Base-by-base conservation (phyloP, 2,888 invertebrate species). In the Rhingia rostrata region DNA sequence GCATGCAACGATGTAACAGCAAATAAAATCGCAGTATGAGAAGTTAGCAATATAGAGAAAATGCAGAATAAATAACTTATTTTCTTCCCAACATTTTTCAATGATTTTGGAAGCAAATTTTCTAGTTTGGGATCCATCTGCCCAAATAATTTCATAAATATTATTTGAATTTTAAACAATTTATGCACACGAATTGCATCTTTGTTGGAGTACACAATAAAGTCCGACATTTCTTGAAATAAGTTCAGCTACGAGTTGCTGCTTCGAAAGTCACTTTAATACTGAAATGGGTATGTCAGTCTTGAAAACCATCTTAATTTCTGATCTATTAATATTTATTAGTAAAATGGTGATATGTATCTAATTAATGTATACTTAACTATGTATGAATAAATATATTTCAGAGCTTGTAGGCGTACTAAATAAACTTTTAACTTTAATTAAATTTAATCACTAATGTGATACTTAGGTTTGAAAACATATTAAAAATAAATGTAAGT, bases 11-110 rank as follows among this genome's bases (percentile, higher is more conserved):
- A 88, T 0, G 90, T 88, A 60, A 89, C 89, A 14, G 79, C 56
- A 49, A 88, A 89, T 1, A 90, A 81, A 14, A 90, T 0, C 2
- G 87, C 89, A 79, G 90, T 30, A 60, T 89, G 89, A 0, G 88
- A 47, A 0, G 87, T 74, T 0, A 86, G 86, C 0, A 86, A 51
- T 1, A 87, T 74, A 6, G 87, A 86, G 10, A 89, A 69, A 1
- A 67, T 14, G 4, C 86, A 80, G 12, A 88, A 87, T 9, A 54
- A 4, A 30, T 58, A 54, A 4, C 87, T 79, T 0, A 86, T 0
- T 0, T 54, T 0, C 0, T 64, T 30, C 0, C 87, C 82, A 3
- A 85, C 0, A 2, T 4, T 9, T 0, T 56, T 54, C 47, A 87
- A 73, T 54, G 67, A 61, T 0, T 2, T 32, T 4, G 88, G 88